Evolutionary conservation across 2,888 invertebrate genomes (phyloP).

Genomic region (Tolmerus cingulatus): DNA sequence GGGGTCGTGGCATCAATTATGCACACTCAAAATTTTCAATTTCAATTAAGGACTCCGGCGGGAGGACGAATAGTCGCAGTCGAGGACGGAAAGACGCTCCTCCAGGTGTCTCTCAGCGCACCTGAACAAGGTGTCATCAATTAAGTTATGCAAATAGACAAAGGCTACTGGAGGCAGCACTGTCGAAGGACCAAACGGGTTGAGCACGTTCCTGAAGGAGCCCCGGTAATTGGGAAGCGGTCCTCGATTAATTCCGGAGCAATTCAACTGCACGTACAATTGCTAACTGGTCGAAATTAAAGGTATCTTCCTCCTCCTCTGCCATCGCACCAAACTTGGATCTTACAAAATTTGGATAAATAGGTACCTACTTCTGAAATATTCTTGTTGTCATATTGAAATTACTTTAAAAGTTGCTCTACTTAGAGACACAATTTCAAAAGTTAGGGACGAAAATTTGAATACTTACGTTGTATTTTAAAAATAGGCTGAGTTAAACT

Average conservation of each 20-base stretch:
- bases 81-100: background rate
- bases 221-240: background rate
- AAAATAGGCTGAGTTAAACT: too few relatives aligned
- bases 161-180: background rate
- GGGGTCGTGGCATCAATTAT: background rate
- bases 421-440: too few relatives aligned
- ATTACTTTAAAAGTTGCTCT: background rate
- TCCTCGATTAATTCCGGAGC: background rate
- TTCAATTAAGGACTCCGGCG: background rate
- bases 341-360: background rate
- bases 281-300: background rate
- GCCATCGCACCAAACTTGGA: background rate
- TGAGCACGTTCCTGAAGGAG: background rate
- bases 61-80: background rate
- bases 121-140: background rate
- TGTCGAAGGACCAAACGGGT: background rate
- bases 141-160: background rate
- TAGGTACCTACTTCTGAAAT: background rate
- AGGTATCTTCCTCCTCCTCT: background rate
- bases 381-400: background rate
- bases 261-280: background rate
- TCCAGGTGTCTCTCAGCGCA: background rate
- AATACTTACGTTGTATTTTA: background rate
- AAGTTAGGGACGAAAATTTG: background rate
- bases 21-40: background rate